Conservation (phyloP, 2,797 vertebrate species). For the Avahi laniger region DNA sequence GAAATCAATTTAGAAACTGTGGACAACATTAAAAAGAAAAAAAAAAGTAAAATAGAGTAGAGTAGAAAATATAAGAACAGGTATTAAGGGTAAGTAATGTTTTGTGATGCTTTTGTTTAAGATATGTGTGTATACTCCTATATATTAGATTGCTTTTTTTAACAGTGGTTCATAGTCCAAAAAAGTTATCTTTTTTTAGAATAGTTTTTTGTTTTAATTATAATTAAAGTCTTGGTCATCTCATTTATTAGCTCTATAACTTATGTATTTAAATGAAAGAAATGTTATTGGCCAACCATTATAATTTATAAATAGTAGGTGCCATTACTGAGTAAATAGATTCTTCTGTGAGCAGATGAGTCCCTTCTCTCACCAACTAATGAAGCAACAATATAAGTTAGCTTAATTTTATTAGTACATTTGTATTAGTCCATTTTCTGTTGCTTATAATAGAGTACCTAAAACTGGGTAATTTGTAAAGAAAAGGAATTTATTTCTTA, state of each 20-base stretch:
- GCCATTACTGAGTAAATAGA: conserved; percentile 67
- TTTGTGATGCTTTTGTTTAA: not conserved
- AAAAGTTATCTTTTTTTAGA: conserved; percentile 48
- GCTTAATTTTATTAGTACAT: conserved; percentile 64
- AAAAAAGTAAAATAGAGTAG: not conserved
- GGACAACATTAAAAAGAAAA: not conserved
- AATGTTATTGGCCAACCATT: conserved; percentile 68
- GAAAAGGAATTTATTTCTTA: not conserved
- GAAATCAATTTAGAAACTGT: conserved; percentile 16
- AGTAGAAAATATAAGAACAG: not conserved
- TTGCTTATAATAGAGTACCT: not conserved
- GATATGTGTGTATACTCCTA: not conserved
- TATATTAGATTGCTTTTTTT: not conserved
- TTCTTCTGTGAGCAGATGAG: conserved; percentile 57
- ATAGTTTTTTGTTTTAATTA: conserved; percentile 81
- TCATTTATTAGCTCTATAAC: conserved; percentile 75
- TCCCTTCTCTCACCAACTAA: conserved; percentile 65
- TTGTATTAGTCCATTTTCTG: not conserved
- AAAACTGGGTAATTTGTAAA: not conserved
- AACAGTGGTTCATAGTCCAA: not conserved
- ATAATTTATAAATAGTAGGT: conserved; percentile 69
- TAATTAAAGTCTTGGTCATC: conserved; percentile 77
- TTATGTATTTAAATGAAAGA: conserved; percentile 78
- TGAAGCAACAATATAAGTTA: conserved; percentile 78
- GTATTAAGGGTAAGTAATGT: not conserved